Evolutionary conservation across 2,888 invertebrate genomes (phyloP), one percentile per base, ranked within the genome.

Genomic region (Microplitis manilae): DNA sequence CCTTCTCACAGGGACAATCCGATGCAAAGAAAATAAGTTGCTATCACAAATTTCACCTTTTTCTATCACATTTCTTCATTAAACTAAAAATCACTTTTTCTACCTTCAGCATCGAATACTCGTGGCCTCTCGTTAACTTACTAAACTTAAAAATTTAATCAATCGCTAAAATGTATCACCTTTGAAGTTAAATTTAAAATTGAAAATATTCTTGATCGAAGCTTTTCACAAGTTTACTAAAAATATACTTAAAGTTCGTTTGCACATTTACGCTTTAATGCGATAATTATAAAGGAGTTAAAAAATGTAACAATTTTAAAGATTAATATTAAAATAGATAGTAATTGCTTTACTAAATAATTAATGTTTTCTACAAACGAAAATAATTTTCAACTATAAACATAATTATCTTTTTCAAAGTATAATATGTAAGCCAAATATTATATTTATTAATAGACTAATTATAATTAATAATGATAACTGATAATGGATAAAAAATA

Each of bases 361-460:
- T 79, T 76, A 80, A 79, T 82, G 79, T 81, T 82, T 82, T 82
- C 81, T 82, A 82, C 80, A 75, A 81, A 78, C 76, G 71, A 74
- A 72, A 72, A 50, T 50, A 50, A 50, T 50, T 41, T 41, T 41
- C 41, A 68, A 73, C 38, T 68, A 67, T 64, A 65, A 75, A 70
- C 65, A 77, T 68, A 77, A 76, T 60, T 65, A 65, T 67, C 67
- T 73, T 67, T 70, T 72, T 20, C 69, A 50, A 50, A 50, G 50
- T 50, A 50, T 50, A 50, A 50, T 40, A 75, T 68, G 17, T 68
- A 65, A 30, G 60, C 40, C 15, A 67, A 77, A 30, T 61, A 65
- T 73, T 50, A 50, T 13, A 50, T 30, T 30, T 30, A 30, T 30
- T 30, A 30, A 30, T 30, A 30, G 76, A 67, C 13, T 77, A 65